Evolutionary conservation across 1,140 invertebrate species (phyloP), one percentile per base, ranked within the genome.

Genomic region (Drosophila nikananu): DNA sequence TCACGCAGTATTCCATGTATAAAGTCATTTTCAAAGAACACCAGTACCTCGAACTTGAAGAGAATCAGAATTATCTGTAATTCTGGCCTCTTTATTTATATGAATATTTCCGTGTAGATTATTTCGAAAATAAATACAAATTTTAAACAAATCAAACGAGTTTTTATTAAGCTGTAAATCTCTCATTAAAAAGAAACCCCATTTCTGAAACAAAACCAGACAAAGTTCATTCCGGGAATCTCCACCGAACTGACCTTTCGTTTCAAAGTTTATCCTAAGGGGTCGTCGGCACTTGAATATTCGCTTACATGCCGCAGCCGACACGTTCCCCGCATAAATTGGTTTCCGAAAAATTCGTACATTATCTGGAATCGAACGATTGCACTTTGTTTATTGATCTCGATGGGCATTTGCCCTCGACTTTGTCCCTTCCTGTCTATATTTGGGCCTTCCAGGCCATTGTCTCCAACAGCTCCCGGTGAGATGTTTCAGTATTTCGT

Each of bases 321-420:
- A 32, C 44, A 63, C 54, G 60, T 73, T 78, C 48, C 25, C 39
- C 37, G 64, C 48, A 68, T 49, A 63, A 62, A 70, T 70, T 70
- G 51, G 27, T 49, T 52, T 78, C 17, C 32, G 63, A 23, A 9
- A 39, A 51, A 54, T 61, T 35, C 27, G 7, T 68, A 48, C 17
- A 17, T 63, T 73, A 61, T 74, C 30, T 12, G 46, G n/a, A 52
- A 59, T 37, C 55, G 30, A 61, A 37, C 23, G 23, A 42, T 52
- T 72, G 67, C 60, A 78, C 49, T 81, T 84, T 89, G 78, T 90
- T 84, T 84, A 76, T 89, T 83, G 77, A 79, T 73, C 60, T 79
- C 59, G 41, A 51, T 72, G 71, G 76, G 76, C 65, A 59, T 84
- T 73, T 73, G 55, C 44, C 52, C 30, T 51, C 32, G 61, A 21